Conservation (phyloP, 2,113 vertebrate genomes). For the Chrysochloris asiatica region DNA sequence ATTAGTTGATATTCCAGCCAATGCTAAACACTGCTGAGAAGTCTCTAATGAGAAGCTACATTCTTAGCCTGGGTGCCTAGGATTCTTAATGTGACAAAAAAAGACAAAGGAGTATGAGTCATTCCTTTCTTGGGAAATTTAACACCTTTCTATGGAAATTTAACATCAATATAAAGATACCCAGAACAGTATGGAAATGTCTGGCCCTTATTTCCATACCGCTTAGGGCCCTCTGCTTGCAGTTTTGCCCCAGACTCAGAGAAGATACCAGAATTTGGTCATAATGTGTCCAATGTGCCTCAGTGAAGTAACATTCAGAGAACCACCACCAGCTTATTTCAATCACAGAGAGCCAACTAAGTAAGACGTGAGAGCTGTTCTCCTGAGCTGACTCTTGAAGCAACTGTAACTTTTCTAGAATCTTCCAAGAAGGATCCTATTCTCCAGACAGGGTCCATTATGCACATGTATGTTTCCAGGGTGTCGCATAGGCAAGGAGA, state of each 20-base stretch:
- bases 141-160: conserved; percentile 18
- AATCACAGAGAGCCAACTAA: not conserved
- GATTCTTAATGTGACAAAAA: not conserved
- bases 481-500: not conserved
- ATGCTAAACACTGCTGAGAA: not conserved
- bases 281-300: not conserved
- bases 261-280: not conserved
- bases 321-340: not conserved
- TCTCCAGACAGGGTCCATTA: not conserved
- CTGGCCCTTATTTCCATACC: not conserved
- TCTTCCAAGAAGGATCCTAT: not conserved
- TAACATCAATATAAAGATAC: not conserved
- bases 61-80: not conserved
- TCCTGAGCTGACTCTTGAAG: not conserved
- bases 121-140: not conserved
- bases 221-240: not conserved
- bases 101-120: not conserved
- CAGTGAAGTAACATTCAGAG: not conserved
- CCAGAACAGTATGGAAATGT: not conserved
- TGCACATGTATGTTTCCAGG: not conserved
- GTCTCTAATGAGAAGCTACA: not conserved
- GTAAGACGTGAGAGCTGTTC: not conserved
- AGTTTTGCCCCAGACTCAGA: not conserved
- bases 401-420: not conserved
- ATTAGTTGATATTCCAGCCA: conserved; percentile 44